These are phyloP conservation scores for Pectinophora gossypiella DNA, from an alignment of 1,140 invertebrate species.

Conservation along the genomic window DNA sequence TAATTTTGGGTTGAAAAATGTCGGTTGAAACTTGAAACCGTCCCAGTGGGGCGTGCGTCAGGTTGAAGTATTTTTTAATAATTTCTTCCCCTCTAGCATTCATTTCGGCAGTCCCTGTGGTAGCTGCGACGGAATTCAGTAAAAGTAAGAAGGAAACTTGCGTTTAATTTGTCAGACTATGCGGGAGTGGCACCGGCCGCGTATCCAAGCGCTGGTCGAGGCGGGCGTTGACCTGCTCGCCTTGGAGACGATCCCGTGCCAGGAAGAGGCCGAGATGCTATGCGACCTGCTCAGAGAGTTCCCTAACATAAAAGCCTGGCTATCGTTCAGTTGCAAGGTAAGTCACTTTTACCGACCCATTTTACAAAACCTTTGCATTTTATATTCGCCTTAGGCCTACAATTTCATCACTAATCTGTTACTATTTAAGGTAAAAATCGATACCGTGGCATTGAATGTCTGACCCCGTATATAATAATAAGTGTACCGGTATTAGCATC, in stretches of 20 bases:
- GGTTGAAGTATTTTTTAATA: not conserved
- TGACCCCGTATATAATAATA: no score
- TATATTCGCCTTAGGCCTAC: no score
- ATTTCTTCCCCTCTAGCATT: not conserved
- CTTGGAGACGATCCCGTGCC: slow-evolving; percentile 92
- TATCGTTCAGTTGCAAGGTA: slow-evolving; percentile 90
- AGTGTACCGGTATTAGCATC: no score
- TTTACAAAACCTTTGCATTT: no score
- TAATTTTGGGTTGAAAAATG: no score
- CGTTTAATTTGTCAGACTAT: slow-evolving; percentile 73
- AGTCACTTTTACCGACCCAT: no score
- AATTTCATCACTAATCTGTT: no score
- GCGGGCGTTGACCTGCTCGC: slow-evolving; percentile 89
- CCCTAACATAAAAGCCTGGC: slow-evolving; percentile 84
- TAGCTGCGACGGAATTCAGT: not conserved
- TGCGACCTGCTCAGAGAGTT: slow-evolving; percentile 85
- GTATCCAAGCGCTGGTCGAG: slow-evolving; percentile 85
- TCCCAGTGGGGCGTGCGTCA: no score
- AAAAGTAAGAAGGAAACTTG: not conserved
- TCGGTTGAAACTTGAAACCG: no score
- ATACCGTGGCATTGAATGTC: no score
- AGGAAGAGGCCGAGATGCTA: slow-evolving; percentile 87
- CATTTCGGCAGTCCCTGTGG: not conserved
- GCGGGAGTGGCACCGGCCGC: slow-evolving; percentile 86
- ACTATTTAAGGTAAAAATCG: no score